phyloP scores from a whole-genome alignment of 1,140 invertebrate species.

The Brachionus angularis region DNA sequence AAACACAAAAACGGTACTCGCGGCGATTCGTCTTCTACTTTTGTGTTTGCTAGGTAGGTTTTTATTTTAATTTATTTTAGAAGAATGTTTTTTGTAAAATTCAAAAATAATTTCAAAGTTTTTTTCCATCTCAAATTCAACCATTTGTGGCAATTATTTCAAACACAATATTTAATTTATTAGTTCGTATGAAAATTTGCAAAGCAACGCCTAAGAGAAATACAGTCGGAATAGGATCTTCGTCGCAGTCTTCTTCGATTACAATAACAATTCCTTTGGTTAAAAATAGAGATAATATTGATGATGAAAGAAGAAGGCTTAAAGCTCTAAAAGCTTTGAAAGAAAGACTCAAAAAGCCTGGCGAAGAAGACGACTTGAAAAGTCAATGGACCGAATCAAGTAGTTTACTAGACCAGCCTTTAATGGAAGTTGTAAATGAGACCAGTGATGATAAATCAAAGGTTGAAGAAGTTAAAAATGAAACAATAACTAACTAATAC shows the following conservation, averaged over 20 bases:
- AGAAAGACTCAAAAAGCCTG: conserved; percentile 76
- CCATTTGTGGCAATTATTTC: conserved; percentile 78
- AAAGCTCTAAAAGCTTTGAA: conserved; percentile 87
- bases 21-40: conserved; percentile 90
- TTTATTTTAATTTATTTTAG: no score
- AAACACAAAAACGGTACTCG: conserved; percentile 82
- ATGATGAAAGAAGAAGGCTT: conserved; percentile 89
- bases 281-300: conserved; percentile 77
- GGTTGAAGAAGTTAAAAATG: no score
- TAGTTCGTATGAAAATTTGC: conserved; percentile 76
- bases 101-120: no score
- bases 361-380: conserved; percentile 46
- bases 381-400: conserved; percentile 16
- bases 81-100: no score
- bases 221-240: conserved; percentile 55
- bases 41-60: conserved; percentile 95
- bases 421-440: conserved; percentile 13
- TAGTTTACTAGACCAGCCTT: neutral
- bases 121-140: conserved; percentile 89
- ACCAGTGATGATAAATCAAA: no score
- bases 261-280: conserved; percentile 78
- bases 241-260: conserved; percentile 63
- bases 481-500: no score
- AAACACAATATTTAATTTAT: conserved; percentile 75
- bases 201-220: conserved; percentile 70